These are phyloP conservation scores for Diacarnus erythraeanus DNA, from an alignment of 37 sponge, comb jelly and placozoan genomes.

Conservation along the genomic window DNA sequence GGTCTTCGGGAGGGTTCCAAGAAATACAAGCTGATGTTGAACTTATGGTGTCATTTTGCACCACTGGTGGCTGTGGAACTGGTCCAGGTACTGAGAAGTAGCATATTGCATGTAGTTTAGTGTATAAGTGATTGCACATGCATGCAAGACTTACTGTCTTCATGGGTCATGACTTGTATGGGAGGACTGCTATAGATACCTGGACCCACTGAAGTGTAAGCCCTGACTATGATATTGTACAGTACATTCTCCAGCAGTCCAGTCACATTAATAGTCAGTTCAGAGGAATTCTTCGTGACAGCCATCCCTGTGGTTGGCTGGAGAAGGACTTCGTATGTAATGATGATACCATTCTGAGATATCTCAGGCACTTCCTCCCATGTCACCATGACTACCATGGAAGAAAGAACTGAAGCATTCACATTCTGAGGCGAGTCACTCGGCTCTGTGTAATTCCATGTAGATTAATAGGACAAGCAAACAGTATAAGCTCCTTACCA, in stretches of 20 bases:
- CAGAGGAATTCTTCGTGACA: not conserved
- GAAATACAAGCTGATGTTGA: not conserved
- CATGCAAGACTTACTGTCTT: slow-evolving; percentile 23
- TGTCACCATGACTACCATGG: slow-evolving; percentile 2
- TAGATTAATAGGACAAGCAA: not conserved
- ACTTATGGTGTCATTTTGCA: not conserved
- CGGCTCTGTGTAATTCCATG: slow-evolving; percentile 2
- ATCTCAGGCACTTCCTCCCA: slow-evolving; percentile 23
- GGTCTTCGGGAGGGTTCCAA: slow-evolving; percentile 16
- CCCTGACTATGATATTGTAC: slow-evolving; percentile 39
- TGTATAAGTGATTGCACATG: no score
- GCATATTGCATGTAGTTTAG: no score
- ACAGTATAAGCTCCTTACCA: slow-evolving; percentile 13
- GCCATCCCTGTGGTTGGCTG: not conserved
- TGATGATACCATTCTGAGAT: slow-evolving; percentile 16
- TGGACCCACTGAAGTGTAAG: slow-evolving; percentile 22
- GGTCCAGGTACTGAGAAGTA: slow-evolving; percentile 17
- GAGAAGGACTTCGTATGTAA: slow-evolving; percentile 9
- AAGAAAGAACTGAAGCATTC: not conserved
- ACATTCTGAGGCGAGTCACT: slow-evolving; percentile 18
- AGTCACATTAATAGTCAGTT: not conserved
- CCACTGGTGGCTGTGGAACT: slow-evolving; percentile 5
- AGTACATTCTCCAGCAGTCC: slow-evolving; percentile 3
- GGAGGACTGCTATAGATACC: slow-evolving; percentile 22
- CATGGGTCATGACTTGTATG: slow-evolving; percentile 6